Evolutionary conservation across 2,888 invertebrate species (phyloP), one percentile per base, ranked within the genome.

Genomic region (Trachelus iudaicus): DNA sequence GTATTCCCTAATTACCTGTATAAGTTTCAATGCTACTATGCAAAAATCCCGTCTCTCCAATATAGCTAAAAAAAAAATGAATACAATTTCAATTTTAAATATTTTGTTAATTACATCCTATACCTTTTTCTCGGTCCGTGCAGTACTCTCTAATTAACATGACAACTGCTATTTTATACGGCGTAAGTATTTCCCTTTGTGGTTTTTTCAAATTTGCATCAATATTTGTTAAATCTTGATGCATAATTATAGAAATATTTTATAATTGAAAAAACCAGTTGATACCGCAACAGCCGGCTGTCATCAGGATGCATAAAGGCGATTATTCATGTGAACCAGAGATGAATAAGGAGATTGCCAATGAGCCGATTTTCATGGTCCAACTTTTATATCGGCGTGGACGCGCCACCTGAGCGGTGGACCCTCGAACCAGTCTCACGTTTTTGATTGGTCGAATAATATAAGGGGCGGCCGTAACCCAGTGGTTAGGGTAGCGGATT

Each of bases 81-180:
- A 73, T 75, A 56, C 15, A 76, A 13, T 56, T 73, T 40, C n/a
- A n/a, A 79, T 77, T 76, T 77, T 75, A 56, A 76, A 69, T 78
- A 73, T 71, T 37, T 78, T 30, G 73, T 77, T 88, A 71, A 56
- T 56, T 23, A 56, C 23, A 56, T 56, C 2, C 71, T 13, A 40
- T 85, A 93, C 93, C 92, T 88, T 92, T 92, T 73, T 91, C 91
- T 91, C 94, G 94, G 85, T 95, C 93, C 84, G 94, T 92, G 76
- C 96, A 94, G 92, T 96, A 97, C 89, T 96, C 95, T 86, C 95
- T 94, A 71, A 97, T 95, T 86, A 97, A 93, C 78, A 96, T 94
- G 6, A 96, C 94, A 15, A 97, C 95, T 3, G 96, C 94, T 84
- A 97, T 94, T 93, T 96, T 96, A 87, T 97, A 96, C 1, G 97